phyloP scores from a whole-genome alignment of 2,888 invertebrate species.

The Pandemis cinnamomeana region DNA sequence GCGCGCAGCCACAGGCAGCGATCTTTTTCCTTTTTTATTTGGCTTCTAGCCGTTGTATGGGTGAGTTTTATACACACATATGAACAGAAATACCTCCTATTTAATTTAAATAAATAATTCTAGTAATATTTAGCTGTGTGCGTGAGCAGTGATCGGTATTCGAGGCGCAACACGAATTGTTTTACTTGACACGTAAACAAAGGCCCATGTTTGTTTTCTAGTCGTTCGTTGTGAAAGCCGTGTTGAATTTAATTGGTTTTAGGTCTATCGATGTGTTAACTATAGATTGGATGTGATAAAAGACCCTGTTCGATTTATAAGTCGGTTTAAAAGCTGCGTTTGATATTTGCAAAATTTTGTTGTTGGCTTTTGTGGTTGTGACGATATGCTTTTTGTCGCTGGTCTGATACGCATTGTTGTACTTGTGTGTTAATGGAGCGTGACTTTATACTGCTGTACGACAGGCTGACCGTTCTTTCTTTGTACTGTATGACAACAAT shows the following conservation, averaged over 20 bases:
- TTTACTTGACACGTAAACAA: conserved; percentile 38
- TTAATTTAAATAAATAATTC: neutral
- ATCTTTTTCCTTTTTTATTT: conserved; percentile 83
- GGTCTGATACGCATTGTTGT: neutral
- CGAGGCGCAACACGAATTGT: conserved; percentile 24
- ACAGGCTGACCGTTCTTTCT: neutral
- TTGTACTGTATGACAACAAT: neutral
- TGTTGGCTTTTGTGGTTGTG: neutral
- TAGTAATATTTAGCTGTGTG: neutral
- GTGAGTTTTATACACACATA: conserved; percentile 62
- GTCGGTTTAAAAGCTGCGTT: neutral
- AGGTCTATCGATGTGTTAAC: neutral
- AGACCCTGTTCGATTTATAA: neutral
- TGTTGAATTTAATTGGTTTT: neutral
- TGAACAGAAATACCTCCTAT: neutral
- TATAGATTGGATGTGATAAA: neutral
- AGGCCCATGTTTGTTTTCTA: conserved; percentile 31
- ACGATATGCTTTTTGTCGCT: neutral
- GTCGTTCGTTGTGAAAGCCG: conserved; percentile 23
- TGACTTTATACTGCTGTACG: neutral
- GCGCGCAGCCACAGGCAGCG: conserved; percentile 74
- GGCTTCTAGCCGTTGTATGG: conserved; percentile 86
- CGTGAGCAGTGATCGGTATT: conserved; percentile 4
- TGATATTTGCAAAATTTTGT: neutral
- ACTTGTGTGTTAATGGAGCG: neutral